These are phyloP conservation scores for Caenorhabditis latens DNA, from an alignment of 1,140 invertebrate species.

Conservation along the genomic window DNA sequence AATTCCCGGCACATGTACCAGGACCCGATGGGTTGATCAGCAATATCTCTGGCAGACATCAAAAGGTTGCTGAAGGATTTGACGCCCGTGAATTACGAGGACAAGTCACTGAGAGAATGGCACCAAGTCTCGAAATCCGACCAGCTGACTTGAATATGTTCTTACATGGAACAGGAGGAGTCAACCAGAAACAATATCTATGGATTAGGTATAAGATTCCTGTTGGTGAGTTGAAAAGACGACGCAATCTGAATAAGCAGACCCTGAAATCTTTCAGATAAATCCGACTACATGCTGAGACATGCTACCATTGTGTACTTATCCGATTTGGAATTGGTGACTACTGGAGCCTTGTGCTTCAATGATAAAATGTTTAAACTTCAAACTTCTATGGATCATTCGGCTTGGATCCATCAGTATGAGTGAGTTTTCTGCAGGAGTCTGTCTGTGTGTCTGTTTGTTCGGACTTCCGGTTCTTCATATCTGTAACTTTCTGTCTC, in stretches of 20 bases:
- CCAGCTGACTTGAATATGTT: constrained; percentile 61
- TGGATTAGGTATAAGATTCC: constrained; percentile 64
- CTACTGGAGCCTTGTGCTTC: constrained; percentile 60
- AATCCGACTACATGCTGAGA: constrained; percentile 60
- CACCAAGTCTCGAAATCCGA: constrained; percentile 62
- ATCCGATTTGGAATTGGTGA: constrained; percentile 52
- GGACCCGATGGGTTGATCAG: constrained; percentile 50
- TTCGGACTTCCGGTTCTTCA: too few relatives aligned
- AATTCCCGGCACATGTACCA: constrained; percentile 53
- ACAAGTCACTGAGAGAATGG: constrained; percentile 63
- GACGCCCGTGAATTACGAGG: constrained; percentile 55
- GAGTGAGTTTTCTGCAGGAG: constrained; percentile 51
- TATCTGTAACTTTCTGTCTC: too few relatives aligned
- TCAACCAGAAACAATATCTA: constrained; percentile 61
- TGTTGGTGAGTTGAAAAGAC: constrained; percentile 66
- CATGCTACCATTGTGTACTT: constrained; percentile 65
- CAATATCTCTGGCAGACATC: constrained; percentile 55
- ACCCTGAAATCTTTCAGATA: constrained; percentile 48
- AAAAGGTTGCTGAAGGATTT: constrained; percentile 54
- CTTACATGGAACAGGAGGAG: constrained; percentile 59
- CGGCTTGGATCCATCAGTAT: constrained; percentile 65
- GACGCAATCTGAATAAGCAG: too few relatives aligned
- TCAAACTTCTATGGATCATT: constrained; percentile 64
- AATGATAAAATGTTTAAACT: constrained; percentile 62
- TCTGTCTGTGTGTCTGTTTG: neutral